Conservation (phyloP, 2,888 invertebrate genomes). For the Lordiphosa andalusiaca region DNA sequence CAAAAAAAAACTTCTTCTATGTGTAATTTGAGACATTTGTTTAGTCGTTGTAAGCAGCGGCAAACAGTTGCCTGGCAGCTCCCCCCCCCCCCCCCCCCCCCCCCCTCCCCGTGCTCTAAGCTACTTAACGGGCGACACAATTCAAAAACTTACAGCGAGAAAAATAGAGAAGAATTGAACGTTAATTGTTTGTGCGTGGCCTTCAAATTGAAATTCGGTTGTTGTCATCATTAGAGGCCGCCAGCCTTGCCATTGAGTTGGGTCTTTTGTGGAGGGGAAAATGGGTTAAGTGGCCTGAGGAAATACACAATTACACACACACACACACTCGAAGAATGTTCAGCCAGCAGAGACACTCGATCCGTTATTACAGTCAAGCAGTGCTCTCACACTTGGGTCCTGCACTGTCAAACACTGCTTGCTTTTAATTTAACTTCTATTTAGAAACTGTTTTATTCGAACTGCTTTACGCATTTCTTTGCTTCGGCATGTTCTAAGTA, state of each 20-base stretch:
- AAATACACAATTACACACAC: too few relatives aligned
- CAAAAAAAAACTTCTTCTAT: slow-evolving; percentile 7
- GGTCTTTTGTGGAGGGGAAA: too few relatives aligned
- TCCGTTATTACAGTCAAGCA: too few relatives aligned
- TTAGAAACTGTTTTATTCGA: too few relatives aligned
- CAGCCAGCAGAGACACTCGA: too few relatives aligned
- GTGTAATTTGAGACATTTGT: slow-evolving; percentile 44
- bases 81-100: background rate
- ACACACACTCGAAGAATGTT: too few relatives aligned
- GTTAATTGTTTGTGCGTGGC: slow-evolving; percentile 58
- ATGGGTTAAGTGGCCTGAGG: too few relatives aligned
- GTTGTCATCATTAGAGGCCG: slow-evolving; percentile 28
- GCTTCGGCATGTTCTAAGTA: too few relatives aligned
- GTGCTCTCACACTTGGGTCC: too few relatives aligned
- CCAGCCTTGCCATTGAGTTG: slow-evolving; percentile 44
- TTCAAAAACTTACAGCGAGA: slow-evolving; percentile 19
- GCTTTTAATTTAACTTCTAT: too few relatives aligned
- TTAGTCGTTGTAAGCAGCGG: slow-evolving; percentile 13
- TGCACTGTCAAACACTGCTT: too few relatives aligned
- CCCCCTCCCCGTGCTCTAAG: slow-evolving; percentile 22
- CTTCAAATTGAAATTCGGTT: slow-evolving; percentile 42
- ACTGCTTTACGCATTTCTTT: too few relatives aligned
- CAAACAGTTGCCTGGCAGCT: slow-evolving; percentile 25
- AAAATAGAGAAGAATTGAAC: slow-evolving; percentile 35
- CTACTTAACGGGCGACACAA: slow-evolving; percentile 59